Evolutionary conservation across 2,888 invertebrate species (phyloP).

Genomic region (Dysmachus trigonus): DNA sequence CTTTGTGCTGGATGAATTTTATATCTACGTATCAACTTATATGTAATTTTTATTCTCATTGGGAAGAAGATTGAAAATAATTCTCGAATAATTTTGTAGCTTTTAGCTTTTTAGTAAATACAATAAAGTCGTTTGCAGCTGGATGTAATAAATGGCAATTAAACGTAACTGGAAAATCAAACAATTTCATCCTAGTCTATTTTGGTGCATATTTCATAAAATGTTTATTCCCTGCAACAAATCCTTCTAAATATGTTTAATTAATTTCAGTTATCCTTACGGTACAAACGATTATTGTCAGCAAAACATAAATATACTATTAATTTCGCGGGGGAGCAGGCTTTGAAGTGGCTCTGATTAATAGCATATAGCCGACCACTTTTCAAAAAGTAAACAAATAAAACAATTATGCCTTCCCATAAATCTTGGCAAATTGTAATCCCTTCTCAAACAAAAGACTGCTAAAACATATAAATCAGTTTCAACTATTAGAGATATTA

Average conservation of each 20-base stretch:
- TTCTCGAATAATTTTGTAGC: neutral
- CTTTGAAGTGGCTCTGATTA: neutral
- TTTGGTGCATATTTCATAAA: neutral
- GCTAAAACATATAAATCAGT: neutral
- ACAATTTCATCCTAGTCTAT: neutral
- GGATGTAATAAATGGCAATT: neutral
- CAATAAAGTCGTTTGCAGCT: neutral
- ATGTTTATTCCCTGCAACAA: neutral
- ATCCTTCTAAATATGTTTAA: neutral
- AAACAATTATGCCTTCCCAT: neutral
- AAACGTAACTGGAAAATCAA: neutral
- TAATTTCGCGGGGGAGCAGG: neutral
- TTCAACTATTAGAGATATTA: neutral
- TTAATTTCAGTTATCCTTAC: neutral
- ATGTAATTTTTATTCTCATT: neutral
- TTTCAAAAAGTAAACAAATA: neutral
- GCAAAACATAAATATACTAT: neutral
- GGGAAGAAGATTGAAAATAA: neutral
- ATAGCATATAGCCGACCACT: neutral
- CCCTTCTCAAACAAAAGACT: neutral
- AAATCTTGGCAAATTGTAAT: conserved; percentile 25
- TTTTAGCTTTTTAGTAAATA: neutral
- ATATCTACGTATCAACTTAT: neutral
- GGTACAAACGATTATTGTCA: neutral
- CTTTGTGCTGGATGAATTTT: neutral